These are phyloP conservation scores for Lithophane semibrunnea DNA, from an alignment of 2,888 invertebrate species.

Conservation along the genomic window DNA sequence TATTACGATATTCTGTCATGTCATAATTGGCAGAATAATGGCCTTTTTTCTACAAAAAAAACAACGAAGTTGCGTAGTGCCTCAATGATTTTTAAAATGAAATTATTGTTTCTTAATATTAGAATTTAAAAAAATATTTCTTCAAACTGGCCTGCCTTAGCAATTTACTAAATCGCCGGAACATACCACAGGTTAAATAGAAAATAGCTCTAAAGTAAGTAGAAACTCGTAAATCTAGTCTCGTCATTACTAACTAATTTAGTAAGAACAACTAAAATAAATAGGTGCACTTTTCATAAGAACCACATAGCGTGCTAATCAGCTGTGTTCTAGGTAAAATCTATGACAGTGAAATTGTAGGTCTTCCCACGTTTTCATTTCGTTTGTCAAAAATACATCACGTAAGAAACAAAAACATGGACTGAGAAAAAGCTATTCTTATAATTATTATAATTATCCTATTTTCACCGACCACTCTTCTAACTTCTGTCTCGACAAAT, in stretches of 20 bases:
- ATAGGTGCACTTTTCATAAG: constrained; percentile 43
- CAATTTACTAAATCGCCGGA: constrained; percentile 37
- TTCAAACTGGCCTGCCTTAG: neutral
- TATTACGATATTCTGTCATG: constrained; percentile 44
- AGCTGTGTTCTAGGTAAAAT: neutral
- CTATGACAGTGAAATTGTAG: constrained; percentile 31
- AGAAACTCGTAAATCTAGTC: constrained; percentile 21
- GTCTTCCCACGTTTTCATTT: constrained; percentile 6
- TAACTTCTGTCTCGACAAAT: neutral
- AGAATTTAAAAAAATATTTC: constrained; percentile 10
- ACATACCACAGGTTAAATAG: constrained; percentile 10
- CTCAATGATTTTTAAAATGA: constrained; percentile 7
- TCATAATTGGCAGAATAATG: constrained; percentile 51
- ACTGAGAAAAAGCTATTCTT: neutral
- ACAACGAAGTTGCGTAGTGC: neutral
- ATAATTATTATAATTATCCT: neutral
- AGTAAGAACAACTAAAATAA: constrained; percentile 27
- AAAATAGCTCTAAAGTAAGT: constrained; percentile 35
- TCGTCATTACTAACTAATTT: constrained; percentile 25
- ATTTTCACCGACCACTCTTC: neutral
- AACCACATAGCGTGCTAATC: constrained; percentile 37
- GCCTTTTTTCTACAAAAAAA: neutral
- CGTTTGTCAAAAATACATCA: neutral
- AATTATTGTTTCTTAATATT: constrained; percentile 20
- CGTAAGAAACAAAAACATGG: neutral